phyloP scores from a whole-genome alignment of 2,797 vertebrate species.

The Gadopsis bispinosus region DNA sequence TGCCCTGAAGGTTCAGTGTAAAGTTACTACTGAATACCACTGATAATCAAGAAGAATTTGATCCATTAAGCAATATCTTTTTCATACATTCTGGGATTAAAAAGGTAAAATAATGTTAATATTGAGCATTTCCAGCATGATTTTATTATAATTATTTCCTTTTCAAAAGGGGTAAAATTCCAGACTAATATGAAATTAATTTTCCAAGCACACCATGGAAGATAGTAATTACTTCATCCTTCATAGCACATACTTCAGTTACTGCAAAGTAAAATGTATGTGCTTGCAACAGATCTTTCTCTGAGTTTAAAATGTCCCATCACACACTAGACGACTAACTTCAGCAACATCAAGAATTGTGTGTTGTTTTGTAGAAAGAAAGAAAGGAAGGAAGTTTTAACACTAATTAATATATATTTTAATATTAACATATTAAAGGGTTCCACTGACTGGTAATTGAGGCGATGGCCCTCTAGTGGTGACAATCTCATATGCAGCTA shows the following conservation, averaged over 20 bases:
- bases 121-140: background rate
- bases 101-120: background rate
- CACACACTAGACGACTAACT: background rate
- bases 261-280: background rate
- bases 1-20: background rate
- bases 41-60: background rate
- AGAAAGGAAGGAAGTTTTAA: background rate
- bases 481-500: background rate
- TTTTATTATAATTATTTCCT: background rate
- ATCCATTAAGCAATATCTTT: background rate
- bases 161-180: background rate
- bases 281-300: background rate
- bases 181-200: background rate
- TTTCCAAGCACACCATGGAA: background rate
- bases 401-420: background rate
- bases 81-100: background rate
- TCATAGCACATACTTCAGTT: no score
- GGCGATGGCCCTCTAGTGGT: constrained; percentile 11
- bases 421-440: background rate
- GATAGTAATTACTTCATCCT: background rate
- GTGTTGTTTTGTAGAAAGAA: background rate
- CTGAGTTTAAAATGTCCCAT: background rate
- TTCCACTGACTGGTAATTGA: background rate
- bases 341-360: background rate
- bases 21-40: background rate